Evolutionary conservation across 2,888 invertebrate genomes (phyloP), one percentile per base, ranked within the genome.

Genomic region (Notocelia uddmanniana): DNA sequence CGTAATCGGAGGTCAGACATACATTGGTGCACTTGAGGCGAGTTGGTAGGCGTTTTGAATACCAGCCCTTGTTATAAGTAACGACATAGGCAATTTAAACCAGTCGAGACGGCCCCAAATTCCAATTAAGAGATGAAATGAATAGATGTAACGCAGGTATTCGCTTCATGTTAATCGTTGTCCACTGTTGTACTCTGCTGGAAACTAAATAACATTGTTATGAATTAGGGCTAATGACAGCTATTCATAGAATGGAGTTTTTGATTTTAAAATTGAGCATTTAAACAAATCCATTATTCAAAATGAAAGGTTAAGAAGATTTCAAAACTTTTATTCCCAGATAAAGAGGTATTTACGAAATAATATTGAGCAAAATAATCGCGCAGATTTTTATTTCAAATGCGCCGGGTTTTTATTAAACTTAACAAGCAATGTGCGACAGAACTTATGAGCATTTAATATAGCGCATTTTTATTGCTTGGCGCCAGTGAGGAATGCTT

Each of bases 401-500:
- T 23, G 68, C 68, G 31, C 57, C 34, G 59, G 50, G 57, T 50
- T 60, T 59, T 69, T 69, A 50, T 58, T 63, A 58, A 70, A 52
- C 52, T 59, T 71, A 57, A 45, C 58, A 54, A 54, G 41, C 62
- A 50, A 67, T 68, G 23, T 45, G 55, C 52, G 68, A 62, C 62
- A 55, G 68, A 74, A 74, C 70, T 69, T 60, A 69, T 63, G 69
- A 73, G 79, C 75, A 80, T 83, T 83, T 83, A 88, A 89, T 88
- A 85, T 83, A 79, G 78, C 76, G 78, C 78, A 79, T 71, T 82
- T 84, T 85, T 80, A 76, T 80, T 78, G 72, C 74, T 78, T 77
- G 77, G 80, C 81, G 85, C 84, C 82, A 80, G 80, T 72, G 69
- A 76, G 83, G 89, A 90, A 89, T 91, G 85, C 81, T 82, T 83